These are phyloP conservation scores for Atlantisia rogersi DNA, from an alignment of 2,113 vertebrate species.

Conservation along the genomic window DNA sequence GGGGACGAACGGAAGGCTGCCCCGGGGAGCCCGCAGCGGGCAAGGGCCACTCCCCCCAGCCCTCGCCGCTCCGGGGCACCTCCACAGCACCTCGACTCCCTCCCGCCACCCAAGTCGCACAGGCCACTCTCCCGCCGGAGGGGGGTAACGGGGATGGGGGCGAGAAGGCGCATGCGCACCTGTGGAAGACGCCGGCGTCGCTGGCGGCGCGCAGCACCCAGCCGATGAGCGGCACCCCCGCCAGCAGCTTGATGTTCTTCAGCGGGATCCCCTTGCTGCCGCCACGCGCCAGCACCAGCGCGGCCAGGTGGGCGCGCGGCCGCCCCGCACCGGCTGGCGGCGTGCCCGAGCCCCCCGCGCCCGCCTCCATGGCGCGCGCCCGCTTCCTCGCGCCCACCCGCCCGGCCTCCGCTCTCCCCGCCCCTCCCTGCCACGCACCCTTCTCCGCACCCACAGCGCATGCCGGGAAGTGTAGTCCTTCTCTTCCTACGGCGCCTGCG, in stretches of 20 bases:
- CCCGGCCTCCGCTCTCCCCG: neutral
- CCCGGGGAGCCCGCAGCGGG: neutral
- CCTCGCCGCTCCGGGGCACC: no score
- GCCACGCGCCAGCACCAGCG: slow-evolving; percentile 85
- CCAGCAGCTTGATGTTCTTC: slow-evolving; percentile 88
- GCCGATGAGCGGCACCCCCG: slow-evolving; percentile 85
- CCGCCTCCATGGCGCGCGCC: slow-evolving; percentile 55
- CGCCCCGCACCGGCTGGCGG: slow-evolving; percentile 29
- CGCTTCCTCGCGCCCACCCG: no score
- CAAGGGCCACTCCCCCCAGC: no score
- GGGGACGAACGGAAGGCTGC: no score
- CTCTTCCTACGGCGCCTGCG: neutral
- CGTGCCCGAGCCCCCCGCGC: neutral
- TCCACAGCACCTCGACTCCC: no score
- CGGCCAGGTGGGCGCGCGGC: slow-evolving; percentile 68
- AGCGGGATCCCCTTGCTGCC: slow-evolving; percentile 89
- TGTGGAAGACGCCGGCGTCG: slow-evolving; percentile 83
- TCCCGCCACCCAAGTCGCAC: no score
- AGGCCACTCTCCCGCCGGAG: neutral
- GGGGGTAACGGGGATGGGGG: no score
- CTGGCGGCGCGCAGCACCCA: slow-evolving; percentile 86
- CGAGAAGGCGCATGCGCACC: slow-evolving; percentile 68
- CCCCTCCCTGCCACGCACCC: neutral
- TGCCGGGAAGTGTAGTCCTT: slow-evolving; percentile 5
- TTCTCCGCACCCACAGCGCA: neutral